Conservation (phyloP, 2,797 vertebrate genomes). For the Hypotaenidia philippensis region DNA sequence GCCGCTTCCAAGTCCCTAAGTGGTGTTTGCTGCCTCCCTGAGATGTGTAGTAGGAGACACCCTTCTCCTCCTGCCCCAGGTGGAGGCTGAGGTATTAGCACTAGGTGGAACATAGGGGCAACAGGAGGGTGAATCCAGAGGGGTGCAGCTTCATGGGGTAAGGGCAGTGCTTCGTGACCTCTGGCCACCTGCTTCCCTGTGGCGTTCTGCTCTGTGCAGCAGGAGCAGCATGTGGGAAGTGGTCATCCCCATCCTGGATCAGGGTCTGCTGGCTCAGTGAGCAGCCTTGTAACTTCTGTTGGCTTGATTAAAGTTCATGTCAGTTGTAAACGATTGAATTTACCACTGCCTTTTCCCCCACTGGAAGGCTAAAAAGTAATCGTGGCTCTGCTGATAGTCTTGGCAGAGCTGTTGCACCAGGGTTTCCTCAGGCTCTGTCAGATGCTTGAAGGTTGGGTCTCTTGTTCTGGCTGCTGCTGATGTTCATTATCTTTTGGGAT, state of each 20-base stretch:
- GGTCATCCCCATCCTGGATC: accelerated
- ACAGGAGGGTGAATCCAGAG: background rate
- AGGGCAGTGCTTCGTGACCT: accelerated
- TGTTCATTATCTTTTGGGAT: background rate
- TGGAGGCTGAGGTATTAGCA: background rate
- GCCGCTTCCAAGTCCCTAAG: background rate
- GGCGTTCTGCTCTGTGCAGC: too few relatives aligned
- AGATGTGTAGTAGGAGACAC: background rate
- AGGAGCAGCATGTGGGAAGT: background rate
- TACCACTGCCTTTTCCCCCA: background rate
- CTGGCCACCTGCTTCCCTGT: background rate
- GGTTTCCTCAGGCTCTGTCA: background rate
- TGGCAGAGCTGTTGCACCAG: background rate
- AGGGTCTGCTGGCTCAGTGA: accelerated
- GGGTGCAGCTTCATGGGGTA: too few relatives aligned
- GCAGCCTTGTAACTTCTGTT: accelerated
- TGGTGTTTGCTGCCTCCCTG: background rate
- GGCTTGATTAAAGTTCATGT: background rate
- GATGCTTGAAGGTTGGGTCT: background rate
- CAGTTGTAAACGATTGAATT: background rate
- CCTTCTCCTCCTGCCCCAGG: too few relatives aligned
- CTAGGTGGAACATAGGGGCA: background rate
- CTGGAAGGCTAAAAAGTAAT: background rate
- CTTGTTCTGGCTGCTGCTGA: background rate
- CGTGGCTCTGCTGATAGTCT: background rate